Evolutionary conservation across 2,888 invertebrate species (phyloP).

Genomic region (Pristionchus entomophagus): DNA sequence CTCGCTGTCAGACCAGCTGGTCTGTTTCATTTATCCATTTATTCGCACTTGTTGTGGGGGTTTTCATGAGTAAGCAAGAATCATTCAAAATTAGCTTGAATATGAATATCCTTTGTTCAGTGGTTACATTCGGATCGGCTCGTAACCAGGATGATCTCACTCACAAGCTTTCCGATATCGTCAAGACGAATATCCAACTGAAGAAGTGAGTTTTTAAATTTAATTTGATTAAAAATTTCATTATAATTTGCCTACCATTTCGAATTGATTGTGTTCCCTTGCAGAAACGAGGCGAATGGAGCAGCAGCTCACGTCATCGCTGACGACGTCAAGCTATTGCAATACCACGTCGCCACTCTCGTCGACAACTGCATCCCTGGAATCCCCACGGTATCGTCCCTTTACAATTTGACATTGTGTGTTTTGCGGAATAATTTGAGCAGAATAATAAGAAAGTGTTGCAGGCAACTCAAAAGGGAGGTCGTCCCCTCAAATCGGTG

Average conservation of each 20-base stretch:
- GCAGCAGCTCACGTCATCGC: conserved; percentile 96
- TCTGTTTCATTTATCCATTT: not conserved
- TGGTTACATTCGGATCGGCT: conserved; percentile 99
- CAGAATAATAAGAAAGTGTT: conserved; percentile 1
- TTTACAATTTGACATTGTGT: not conserved
- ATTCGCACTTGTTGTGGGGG: not conserved
- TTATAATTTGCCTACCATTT: too few relatives aligned
- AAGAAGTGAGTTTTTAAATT: conserved; percentile 78
- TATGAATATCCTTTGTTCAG: conserved; percentile 76
- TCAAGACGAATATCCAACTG: conserved; percentile 96
- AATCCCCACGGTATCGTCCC: conserved; percentile 82
- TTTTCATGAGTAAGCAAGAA: too few relatives aligned
- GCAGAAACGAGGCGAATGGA: conserved; percentile 93
- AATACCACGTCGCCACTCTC: conserved; percentile 97
- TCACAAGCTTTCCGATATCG: conserved; percentile 97
- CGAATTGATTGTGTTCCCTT: too few relatives aligned
- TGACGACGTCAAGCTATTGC: conserved; percentile 97
- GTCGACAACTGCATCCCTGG: conserved; percentile 99
- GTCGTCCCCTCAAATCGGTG: conserved; percentile 96
- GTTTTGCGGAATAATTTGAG: not conserved
- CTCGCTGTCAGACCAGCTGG: conserved; percentile 92
- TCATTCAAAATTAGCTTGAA: not conserved
- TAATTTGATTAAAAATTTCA: not conserved
- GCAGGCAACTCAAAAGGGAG: conserved; percentile 96
- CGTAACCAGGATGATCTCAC: conserved; percentile 98